Evolutionary conservation across 2,888 invertebrate genomes (phyloP).

Genomic region (Idaea aversata): DNA sequence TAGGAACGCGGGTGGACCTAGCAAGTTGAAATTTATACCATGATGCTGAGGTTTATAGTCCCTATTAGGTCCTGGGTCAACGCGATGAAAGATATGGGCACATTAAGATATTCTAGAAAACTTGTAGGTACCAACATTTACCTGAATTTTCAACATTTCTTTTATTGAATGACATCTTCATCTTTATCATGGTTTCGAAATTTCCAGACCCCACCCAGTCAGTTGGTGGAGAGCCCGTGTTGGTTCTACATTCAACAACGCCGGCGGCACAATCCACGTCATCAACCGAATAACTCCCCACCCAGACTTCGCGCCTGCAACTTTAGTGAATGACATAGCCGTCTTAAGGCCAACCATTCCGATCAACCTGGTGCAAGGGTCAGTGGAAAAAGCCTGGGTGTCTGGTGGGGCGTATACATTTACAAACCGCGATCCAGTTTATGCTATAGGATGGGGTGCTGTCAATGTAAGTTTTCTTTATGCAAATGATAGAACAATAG

Average conservation of each 20-base stretch:
- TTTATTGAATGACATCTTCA: neutral
- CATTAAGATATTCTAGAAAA: too few species aligned
- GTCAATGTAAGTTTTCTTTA: slow-evolving; percentile 39
- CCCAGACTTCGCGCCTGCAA: slow-evolving; percentile 40
- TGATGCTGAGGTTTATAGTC: too few species aligned
- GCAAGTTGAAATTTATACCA: too few species aligned
- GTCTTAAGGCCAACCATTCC: slow-evolving; percentile 46
- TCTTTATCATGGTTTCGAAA: neutral
- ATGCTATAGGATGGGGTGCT: slow-evolving; percentile 64
- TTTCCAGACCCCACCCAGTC: slow-evolving; percentile 39
- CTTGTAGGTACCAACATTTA: too few species aligned
- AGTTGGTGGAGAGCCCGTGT: slow-evolving; percentile 58
- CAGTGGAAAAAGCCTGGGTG: slow-evolving; percentile 44
- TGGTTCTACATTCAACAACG: slow-evolving; percentile 46
- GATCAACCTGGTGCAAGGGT: slow-evolving; percentile 35
- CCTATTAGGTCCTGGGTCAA: too few species aligned
- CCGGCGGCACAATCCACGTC: slow-evolving; percentile 46
- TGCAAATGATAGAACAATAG: neutral
- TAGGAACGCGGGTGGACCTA: too few species aligned
- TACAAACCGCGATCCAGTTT: slow-evolving; percentile 37
- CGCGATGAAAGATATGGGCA: too few species aligned
- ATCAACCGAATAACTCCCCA: slow-evolving; percentile 48
- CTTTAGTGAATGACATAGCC: slow-evolving; percentile 49
- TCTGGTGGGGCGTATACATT: slow-evolving; percentile 46
- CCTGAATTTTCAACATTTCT: too few species aligned